Base-by-base conservation (phyloP, 2,797 vertebrate genomes). In the Varecia variegata region DNA sequence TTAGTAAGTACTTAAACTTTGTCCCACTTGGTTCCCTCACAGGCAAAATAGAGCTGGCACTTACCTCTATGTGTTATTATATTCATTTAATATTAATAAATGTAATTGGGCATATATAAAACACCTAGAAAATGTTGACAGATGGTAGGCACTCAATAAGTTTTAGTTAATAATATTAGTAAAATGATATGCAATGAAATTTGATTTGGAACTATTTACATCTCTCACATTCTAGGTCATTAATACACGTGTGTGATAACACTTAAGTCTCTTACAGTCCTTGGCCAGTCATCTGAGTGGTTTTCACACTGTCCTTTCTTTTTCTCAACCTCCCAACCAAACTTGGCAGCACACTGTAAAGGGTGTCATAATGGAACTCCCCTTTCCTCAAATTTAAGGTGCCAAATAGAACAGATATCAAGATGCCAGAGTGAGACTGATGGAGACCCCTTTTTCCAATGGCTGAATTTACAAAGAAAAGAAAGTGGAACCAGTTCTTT, bases 1-100 rank as follows among this genome's bases (percentile, higher is more conserved):
- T 95, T 62, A 76, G n/a, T 68, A 94, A 92, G 35, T 58, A 87
- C 52, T 76, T n/a, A 76, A 67, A 77, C 58, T 86, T 90, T 50
- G 74, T 23, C 18, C n/a, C 60, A 87, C 5, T 82, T 23, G 17
- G 9, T 90, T 82, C 89, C 32, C 52, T 89, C 38, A 62, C 18
- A 35, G 87, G 62, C n/a, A 90, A 93, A 93, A 23, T 71, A 45
- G 5, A 45, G 12, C 32, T 77, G 43, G 11, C 7, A 40, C 52
- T 21, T 82, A 74, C 12, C 30, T 81, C 20, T 95, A 50, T 90
- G 68, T 83, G 60, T 54, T 15, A 25, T 52, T 82, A 45, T 77
- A 71, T 95, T 95, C 38, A 50, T 54, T 76, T 70, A 90, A 80
- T 35, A 80, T 76, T 76, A 86, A 80, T 35, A 85, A 35, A 58